A percentile compares a stretch with the other conserved stretches of the same genome.
Conservation (phyloP, 1,140 invertebrate species). For the Drosophila serrata region DNA sequence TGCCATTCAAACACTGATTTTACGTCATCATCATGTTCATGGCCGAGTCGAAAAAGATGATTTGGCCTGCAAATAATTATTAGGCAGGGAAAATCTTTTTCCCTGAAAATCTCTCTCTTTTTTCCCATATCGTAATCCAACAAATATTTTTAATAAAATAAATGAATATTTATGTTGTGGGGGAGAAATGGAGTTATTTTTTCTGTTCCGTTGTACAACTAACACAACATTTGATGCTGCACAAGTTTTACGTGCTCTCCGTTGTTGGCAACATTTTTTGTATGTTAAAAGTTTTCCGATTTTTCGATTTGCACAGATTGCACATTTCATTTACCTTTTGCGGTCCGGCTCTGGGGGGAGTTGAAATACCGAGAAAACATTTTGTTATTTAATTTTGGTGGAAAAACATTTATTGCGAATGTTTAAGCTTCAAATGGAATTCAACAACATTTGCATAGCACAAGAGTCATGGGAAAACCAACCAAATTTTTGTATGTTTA, state of each 20-base stretch:
- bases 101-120: neutral
- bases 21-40: constrained; percentile 11
- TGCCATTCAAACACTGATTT: constrained; percentile 6
- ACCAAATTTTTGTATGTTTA: constrained; percentile 11
- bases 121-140: neutral
- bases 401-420: constrained; percentile 20
- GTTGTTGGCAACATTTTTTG: constrained; percentile 42
- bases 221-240: constrained; percentile 23
- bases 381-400: constrained; percentile 38
- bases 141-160: constrained; percentile 30
- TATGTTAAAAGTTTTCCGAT: constrained; percentile 37
- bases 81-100: neutral
- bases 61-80: constrained; percentile 20
- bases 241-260: constrained; percentile 14
- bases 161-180: constrained; percentile 41
- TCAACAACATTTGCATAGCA: constrained; percentile 10
- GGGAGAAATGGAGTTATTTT: constrained; percentile 28
- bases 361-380: constrained; percentile 14
- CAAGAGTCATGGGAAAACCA: constrained; percentile 11
- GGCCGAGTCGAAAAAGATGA: no score
- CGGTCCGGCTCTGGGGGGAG: constrained; percentile 23
- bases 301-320: constrained; percentile 48
- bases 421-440: constrained; percentile 24
- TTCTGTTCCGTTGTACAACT: constrained; percentile 2
- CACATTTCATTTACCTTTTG: constrained; percentile 56